phyloP scores from a whole-genome alignment of 2,888 invertebrate genomes.

The Tinea pellionella region DNA sequence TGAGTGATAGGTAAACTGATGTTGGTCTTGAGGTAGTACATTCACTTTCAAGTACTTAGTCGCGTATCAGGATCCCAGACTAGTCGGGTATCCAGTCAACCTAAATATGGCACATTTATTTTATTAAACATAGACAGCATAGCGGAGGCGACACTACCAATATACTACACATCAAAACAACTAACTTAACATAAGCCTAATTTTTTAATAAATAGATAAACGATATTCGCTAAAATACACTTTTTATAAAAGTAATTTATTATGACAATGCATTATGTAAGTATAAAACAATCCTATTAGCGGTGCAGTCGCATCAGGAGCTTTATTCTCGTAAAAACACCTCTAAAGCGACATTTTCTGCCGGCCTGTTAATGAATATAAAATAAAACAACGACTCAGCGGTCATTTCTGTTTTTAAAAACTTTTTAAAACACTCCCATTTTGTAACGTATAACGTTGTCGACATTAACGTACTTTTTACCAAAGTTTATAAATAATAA shows the following conservation, averaged over 20 bases:
- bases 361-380: slow-evolving; percentile 10
- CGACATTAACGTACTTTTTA: neutral
- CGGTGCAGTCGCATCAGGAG: neutral
- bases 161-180: too few species aligned
- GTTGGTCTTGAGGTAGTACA: too few species aligned
- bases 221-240: slow-evolving; percentile 13
- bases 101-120: too few species aligned
- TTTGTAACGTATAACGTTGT: neutral
- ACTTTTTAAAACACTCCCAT: slow-evolving; percentile 15
- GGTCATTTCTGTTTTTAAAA: slow-evolving; percentile 16
- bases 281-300: slow-evolving; percentile 6
- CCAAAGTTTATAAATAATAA: neutral
- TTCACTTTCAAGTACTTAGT: too few species aligned
- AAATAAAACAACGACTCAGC: slow-evolving; percentile 14
- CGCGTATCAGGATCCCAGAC: too few species aligned
- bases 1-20: too few species aligned
- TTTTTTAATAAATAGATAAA: neutral
- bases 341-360: slow-evolving; percentile 15
- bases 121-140: too few species aligned
- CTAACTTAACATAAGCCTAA: slow-evolving; percentile 28
- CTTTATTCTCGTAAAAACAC: neutral
- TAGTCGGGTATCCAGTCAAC: too few species aligned
- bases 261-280: slow-evolving; percentile 12
- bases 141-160: too few species aligned
- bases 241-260: slow-evolving; percentile 11